phyloP scores from a whole-genome alignment of 2,113 vertebrate species.

The Silurus meridionalis region DNA sequence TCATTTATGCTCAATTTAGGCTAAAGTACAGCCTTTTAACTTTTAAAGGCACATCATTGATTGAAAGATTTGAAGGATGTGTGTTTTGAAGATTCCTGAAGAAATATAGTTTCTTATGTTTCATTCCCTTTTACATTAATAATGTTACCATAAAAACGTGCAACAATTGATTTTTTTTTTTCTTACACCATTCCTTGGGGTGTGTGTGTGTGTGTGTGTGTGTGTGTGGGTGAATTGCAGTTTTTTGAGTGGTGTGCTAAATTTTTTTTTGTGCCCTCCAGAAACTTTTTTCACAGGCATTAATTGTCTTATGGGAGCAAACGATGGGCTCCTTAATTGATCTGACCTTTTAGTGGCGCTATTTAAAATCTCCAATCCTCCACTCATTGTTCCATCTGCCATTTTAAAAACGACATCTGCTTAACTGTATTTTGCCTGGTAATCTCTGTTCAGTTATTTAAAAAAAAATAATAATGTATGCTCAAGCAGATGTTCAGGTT shows the following conservation, averaged over 20 bases:
- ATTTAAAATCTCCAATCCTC: slow-evolving; percentile 95
- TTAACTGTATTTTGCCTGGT: slow-evolving; percentile 99
- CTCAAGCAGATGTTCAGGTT: slow-evolving; percentile 99
- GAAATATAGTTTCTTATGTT: slow-evolving; percentile 29
- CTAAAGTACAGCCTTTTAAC: neutral
- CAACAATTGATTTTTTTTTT: slow-evolving; percentile 67
- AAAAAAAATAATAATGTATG: slow-evolving; percentile 91
- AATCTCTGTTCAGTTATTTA: slow-evolving; percentile 99
- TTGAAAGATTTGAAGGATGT: neutral
- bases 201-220: too few relatives aligned
- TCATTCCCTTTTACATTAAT: slow-evolving; percentile 71
- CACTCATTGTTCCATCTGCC: slow-evolving; percentile 99
- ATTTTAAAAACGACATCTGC: slow-evolving; percentile 98
- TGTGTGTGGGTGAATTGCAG: slow-evolving; percentile 45
- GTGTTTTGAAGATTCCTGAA: neutral
- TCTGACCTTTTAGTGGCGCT: slow-evolving; percentile 98
- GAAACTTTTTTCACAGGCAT: slow-evolving; percentile 87
- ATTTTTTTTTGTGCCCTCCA: slow-evolving; percentile 65
- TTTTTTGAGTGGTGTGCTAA: slow-evolving; percentile 59
- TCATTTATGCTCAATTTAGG: neutral
- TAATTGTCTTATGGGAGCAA: slow-evolving; percentile 96
- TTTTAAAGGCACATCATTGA: neutral
- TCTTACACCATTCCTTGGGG: slow-evolving; percentile 64
- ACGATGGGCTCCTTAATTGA: slow-evolving; percentile 98
- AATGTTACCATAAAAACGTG: slow-evolving; percentile 74